These are phyloP conservation scores for Valencia hispanica DNA, from an alignment of 2,797 vertebrate genomes.

Conservation along the genomic window DNA sequence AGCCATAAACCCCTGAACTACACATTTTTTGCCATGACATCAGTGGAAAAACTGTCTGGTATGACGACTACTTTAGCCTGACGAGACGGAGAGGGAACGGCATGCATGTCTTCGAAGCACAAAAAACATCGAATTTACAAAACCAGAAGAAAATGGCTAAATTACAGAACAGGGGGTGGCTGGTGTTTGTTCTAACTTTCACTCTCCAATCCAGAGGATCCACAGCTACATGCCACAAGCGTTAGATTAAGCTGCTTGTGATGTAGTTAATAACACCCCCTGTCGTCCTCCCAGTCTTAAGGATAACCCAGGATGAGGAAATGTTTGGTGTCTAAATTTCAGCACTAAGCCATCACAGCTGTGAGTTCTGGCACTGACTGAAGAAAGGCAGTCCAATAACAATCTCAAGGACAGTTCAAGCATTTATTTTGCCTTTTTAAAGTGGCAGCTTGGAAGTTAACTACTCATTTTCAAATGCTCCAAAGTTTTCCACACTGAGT, in stretches of 20 bases:
- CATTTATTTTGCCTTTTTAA: conserved; percentile 8
- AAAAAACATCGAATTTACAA: conserved; percentile 12
- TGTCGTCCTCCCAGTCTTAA: conserved; percentile 25
- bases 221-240: conserved; percentile 19
- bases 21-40: conserved; percentile 36
- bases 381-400: conserved; percentile 28
- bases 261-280: conserved; percentile 50
- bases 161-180: conserved; percentile 60
- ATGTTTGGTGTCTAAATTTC: conserved; percentile 56
- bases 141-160: conserved; percentile 47
- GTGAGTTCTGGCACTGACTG: conserved; percentile 30
- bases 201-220: conserved; percentile 37
- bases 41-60: conserved; percentile 51
- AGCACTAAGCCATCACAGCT: conserved; percentile 42
- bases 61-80: conserved; percentile 25
- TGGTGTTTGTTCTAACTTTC: conserved; percentile 60
- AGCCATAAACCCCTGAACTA: conserved; percentile 32
- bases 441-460: background rate
- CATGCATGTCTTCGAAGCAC: conserved; percentile 16
- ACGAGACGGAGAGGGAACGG: conserved; percentile 6
- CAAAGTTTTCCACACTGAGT: background rate
- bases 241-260: conserved; percentile 43
- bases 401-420: conserved; percentile 26
- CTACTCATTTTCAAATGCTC: background rate
- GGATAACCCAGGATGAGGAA: conserved; percentile 44